Conservation (phyloP, 1,140 invertebrate genomes). For the Zaprionus capensis region DNA sequence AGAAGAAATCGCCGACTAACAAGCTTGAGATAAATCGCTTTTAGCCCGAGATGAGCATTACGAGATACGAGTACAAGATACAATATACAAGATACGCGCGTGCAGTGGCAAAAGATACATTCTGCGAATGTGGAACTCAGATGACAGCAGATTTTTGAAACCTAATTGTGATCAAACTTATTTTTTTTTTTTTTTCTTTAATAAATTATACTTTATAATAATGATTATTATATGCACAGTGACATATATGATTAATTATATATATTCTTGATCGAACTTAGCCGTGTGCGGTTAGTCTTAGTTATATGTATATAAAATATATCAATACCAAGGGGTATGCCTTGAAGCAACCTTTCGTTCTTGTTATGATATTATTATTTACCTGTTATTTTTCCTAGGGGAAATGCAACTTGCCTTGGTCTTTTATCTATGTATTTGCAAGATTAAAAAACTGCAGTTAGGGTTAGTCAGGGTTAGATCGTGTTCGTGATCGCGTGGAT, state of each 20-base stretch:
- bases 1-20: conserved; percentile 17
- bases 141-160: conserved; percentile 49
- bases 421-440: conserved; percentile 4
- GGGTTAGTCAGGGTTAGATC: neutral
- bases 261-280: too few relatives aligned
- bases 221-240: too few relatives aligned
- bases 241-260: too few relatives aligned
- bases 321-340: too few relatives aligned
- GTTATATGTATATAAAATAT: too few relatives aligned
- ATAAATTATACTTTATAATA: neutral
- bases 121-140: neutral
- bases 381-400: neutral
- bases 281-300: too few relatives aligned
- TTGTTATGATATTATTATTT: conserved; percentile 4
- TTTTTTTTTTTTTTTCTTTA: conserved; percentile 9
- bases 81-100: neutral
- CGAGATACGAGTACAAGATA: conserved; percentile 18
- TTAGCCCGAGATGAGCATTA: conserved; percentile 30
- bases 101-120: conserved; percentile 3
- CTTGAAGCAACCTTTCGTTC: neutral
- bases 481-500: conserved; percentile 1
- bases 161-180: conserved; percentile 61
- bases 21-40: conserved; percentile 73
- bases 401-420: neutral
- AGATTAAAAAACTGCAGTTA: neutral